Evolutionary conservation across 2,888 invertebrate species (phyloP).

Genomic region (Hypsopygia costalis): DNA sequence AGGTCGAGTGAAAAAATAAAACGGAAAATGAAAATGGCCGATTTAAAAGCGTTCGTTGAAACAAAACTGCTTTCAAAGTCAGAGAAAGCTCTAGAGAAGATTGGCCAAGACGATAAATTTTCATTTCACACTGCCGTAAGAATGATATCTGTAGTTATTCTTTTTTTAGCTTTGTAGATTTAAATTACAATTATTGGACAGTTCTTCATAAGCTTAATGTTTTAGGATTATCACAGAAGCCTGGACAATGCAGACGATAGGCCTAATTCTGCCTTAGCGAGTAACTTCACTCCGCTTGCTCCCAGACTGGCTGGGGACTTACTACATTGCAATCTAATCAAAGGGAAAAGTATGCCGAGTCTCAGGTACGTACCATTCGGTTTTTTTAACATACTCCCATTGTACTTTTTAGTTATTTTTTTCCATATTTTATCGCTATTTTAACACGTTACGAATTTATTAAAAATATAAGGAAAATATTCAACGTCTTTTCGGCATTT

Average conservation of each 20-base stretch:
- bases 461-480: conserved; percentile 12
- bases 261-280: conserved; percentile 85
- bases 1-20: conserved; percentile 91
- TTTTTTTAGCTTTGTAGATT: conserved; percentile 28
- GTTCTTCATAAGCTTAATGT: conserved; percentile 14
- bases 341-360: conserved; percentile 98
- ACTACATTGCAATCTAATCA: conserved; percentile 86
- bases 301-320: conserved; percentile 74
- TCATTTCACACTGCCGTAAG: conserved; percentile 75
- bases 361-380: conserved; percentile 85
- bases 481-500: conserved; percentile 3
- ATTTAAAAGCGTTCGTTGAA: conserved; percentile 94
- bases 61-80: conserved; percentile 95
- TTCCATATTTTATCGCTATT: conserved; percentile 13
- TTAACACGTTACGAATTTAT: conserved; percentile 10
- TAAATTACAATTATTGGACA: neutral
- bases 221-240: conserved; percentile 90
- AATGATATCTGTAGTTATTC: conserved; percentile 83
- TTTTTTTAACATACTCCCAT: conserved; percentile 12
- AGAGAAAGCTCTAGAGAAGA: conserved; percentile 94
- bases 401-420: conserved; percentile 13
- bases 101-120: conserved; percentile 88
- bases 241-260: conserved; percentile 90
- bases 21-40: conserved; percentile 94
- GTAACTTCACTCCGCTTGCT: conserved; percentile 81